Percentiles rank a stretch among this genome's conserved stretches.
These are phyloP conservation scores for Choloepus hoffmanni DNA, from an alignment of 2,113 vertebrate genomes.

Conservation along the genomic window DNA sequence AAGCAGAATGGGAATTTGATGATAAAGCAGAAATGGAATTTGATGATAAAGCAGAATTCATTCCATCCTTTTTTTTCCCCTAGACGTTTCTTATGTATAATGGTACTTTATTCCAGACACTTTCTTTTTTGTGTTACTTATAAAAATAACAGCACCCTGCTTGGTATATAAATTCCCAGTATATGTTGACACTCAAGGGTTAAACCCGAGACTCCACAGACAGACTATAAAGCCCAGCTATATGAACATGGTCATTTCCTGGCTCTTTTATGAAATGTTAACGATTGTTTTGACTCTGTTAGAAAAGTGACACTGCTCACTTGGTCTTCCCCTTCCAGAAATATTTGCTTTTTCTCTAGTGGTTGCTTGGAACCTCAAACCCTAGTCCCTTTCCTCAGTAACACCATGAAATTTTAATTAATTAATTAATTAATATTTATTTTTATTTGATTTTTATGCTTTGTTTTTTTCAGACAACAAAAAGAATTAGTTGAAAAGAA, in stretches of 20 bases:
- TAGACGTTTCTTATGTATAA: not conserved
- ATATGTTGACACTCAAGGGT: too few relatives aligned
- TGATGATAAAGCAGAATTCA: not conserved
- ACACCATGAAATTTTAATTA: not conserved
- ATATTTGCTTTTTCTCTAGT: not conserved
- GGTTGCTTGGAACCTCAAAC: not conserved
- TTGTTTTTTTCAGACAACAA: not conserved
- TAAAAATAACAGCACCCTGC: not conserved
- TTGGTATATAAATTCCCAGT: not conserved
- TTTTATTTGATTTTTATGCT: not conserved
- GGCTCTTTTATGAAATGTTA: not conserved
- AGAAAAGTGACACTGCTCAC: not conserved
- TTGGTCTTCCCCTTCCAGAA: rapidly evolving
- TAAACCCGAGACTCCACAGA: rapidly evolving
- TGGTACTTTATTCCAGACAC: not conserved
- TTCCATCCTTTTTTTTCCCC: not conserved
- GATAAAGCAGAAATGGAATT: not conserved
- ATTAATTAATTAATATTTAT: not conserved
- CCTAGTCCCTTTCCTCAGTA: not conserved
- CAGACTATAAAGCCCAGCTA: not conserved
- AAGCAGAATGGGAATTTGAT: not conserved
- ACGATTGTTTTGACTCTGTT: not conserved
- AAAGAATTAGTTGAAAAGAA: not conserved
- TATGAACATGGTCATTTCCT: too few relatives aligned
- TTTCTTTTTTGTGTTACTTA: not conserved